These are phyloP conservation scores for Rana temporaria DNA, from an alignment of 2,113 vertebrate genomes.

Conservation along the genomic window DNA sequence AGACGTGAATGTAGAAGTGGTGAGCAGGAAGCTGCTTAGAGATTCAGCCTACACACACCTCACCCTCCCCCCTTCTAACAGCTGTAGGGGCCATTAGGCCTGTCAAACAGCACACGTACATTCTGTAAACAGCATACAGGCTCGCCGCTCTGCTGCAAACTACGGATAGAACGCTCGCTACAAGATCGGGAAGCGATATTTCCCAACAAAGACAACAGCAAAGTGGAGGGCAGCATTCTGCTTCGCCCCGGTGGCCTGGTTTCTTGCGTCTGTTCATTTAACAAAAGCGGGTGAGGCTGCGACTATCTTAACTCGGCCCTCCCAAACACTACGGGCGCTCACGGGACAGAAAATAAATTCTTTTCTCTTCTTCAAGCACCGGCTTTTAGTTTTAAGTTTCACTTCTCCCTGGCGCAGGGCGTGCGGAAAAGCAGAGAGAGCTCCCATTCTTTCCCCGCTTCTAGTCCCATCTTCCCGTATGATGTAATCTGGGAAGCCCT, in stretches of 20 bases:
- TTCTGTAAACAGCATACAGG: conserved; percentile 57
- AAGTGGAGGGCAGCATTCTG: conserved; percentile 37
- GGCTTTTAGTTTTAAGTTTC: conserved; percentile 16
- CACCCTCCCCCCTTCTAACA: conserved; percentile 70
- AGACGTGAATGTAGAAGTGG: conserved; percentile 54
- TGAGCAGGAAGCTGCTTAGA: conserved; percentile 58
- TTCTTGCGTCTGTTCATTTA: conserved; percentile 22
- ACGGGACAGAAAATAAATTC: not conserved
- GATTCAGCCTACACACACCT: conserved; percentile 61
- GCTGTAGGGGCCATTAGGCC: conserved; percentile 70
- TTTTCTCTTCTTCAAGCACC: not conserved
- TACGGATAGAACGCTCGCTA: conserved; percentile 24
- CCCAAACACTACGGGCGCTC: not conserved
- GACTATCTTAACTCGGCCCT: not conserved
- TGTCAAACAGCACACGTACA: conserved; percentile 68
- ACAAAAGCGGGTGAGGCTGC: conserved; percentile 3
- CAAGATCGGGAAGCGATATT: conserved; percentile 23
- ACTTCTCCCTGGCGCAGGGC: conserved; percentile 9
- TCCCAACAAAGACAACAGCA: not conserved
- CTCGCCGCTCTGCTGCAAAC: conserved; percentile 51
- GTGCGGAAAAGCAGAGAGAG: conserved; percentile 38
- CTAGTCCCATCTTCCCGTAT: conserved; percentile 38
- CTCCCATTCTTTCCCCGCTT: conserved; percentile 51
- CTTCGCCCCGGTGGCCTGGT: not conserved
- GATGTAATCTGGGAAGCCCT: conserved; percentile 36